Conservation (phyloP, 2,888 invertebrate genomes). For the Metallyticus violacea region DNA sequence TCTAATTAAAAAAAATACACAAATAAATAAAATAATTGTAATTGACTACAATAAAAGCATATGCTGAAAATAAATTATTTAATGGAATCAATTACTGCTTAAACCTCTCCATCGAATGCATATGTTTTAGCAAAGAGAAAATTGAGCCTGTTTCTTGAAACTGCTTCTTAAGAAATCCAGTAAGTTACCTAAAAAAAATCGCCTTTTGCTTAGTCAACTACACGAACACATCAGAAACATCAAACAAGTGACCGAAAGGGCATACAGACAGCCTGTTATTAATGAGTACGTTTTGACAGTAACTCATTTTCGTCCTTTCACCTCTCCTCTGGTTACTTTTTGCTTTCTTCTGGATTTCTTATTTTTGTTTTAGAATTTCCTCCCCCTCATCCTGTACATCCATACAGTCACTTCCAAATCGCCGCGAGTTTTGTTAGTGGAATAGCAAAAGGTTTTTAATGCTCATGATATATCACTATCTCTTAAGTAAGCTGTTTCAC, state of each 20-base stretch:
- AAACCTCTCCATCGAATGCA: neutral
- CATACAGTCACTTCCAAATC: neutral
- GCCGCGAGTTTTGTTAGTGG: too few species aligned
- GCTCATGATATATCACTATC: too few species aligned
- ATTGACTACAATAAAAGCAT: too few species aligned
- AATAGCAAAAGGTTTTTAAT: too few species aligned
- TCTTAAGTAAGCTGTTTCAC: too few species aligned
- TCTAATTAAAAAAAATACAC: too few species aligned
- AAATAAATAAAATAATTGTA: too few species aligned
- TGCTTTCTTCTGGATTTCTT: neutral
- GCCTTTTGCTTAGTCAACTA: neutral
- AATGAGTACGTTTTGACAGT: constrained; percentile 26
- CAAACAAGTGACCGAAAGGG: constrained; percentile 9
- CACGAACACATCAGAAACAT: neutral
- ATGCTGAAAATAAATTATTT: neutral
- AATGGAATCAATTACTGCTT: neutral
- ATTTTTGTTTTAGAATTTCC: neutral
- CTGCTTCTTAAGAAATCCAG: neutral
- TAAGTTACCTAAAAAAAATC: neutral
- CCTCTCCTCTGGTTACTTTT: neutral
- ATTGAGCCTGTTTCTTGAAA: neutral
- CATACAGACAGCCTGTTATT: constrained; percentile 25
- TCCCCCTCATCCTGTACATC: neutral
- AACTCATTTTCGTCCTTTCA: constrained; percentile 14
- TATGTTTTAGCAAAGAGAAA: neutral